Conservation (phyloP, 1,140 invertebrate genomes). For the Drosophila willistoni region DNA sequence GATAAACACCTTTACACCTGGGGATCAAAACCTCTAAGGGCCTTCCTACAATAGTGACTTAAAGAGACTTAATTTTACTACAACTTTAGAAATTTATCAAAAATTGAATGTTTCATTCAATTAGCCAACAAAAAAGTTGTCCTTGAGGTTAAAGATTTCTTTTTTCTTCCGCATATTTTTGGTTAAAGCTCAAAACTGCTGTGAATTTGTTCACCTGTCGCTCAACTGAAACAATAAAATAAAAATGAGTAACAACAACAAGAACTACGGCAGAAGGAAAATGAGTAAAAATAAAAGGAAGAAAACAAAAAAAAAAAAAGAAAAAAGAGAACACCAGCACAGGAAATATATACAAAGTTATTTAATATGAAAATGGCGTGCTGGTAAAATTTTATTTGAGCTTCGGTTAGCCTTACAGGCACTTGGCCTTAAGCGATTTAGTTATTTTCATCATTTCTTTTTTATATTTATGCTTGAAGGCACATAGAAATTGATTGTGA, state of each 20-base stretch:
- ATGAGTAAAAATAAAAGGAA: slow-evolving; percentile 18
- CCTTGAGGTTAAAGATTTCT: slow-evolving; percentile 7
- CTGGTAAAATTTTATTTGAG: slow-evolving; percentile 67
- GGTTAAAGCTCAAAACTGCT: slow-evolving; percentile 52
- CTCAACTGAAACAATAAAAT: slow-evolving; percentile 54
- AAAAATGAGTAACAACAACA: slow-evolving; percentile 1
- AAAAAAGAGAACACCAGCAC: slow-evolving; percentile 47
- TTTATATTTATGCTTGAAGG: slow-evolving; percentile 24
- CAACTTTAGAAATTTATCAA: neutral
- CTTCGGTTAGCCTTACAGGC: slow-evolving; percentile 49
- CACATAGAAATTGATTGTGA: slow-evolving; percentile 56
- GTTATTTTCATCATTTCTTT: slow-evolving; percentile 21
- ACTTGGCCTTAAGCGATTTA: slow-evolving; percentile 62
- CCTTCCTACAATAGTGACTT: slow-evolving; percentile 8
- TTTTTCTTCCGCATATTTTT: neutral
- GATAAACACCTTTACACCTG: slow-evolving; percentile 24
- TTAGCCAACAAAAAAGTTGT: slow-evolving; percentile 29
- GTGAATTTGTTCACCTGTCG: slow-evolving; percentile 72
- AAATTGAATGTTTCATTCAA: slow-evolving; percentile 42
- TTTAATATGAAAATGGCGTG: slow-evolving; percentile 81
- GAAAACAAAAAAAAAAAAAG: neutral
- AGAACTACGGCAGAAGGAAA: neutral
- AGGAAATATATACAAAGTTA: slow-evolving; percentile 77
- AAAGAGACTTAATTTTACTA: neutral
- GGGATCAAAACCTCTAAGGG: neutral